phyloP scores from a whole-genome alignment of 2,888 invertebrate species.

The Keiferia lycopersicella region DNA sequence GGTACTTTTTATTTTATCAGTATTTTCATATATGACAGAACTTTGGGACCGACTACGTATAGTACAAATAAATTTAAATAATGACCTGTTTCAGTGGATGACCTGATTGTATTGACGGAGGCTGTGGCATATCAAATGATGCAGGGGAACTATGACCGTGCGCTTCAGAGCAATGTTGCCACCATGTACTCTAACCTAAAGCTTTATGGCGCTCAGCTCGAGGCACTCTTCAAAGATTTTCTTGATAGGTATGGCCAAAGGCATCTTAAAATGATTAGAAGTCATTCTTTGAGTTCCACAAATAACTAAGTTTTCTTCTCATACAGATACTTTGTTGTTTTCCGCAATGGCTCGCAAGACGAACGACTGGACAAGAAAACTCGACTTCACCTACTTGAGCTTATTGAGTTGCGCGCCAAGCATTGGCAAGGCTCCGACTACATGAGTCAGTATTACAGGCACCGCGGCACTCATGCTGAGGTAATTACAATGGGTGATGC shows the following conservation, averaged over 20 bases:
- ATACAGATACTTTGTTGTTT: constrained; percentile 87
- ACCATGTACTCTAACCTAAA: constrained; percentile 91
- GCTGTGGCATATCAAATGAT: constrained; percentile 89
- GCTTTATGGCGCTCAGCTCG: constrained; percentile 89
- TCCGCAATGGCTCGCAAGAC: constrained; percentile 94
- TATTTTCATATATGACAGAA: too few relatives aligned
- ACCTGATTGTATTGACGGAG: constrained; percentile 90
- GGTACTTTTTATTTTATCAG: too few relatives aligned
- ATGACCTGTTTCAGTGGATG: constrained; percentile 82
- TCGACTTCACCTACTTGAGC: constrained; percentile 93
- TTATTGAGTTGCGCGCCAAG: constrained; percentile 95
- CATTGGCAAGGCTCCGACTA: constrained; percentile 94
- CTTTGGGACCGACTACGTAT: too few relatives aligned
- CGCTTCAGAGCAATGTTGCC: constrained; percentile 86
- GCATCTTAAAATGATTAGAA: background rate
- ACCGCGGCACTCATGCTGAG: constrained; percentile 84
- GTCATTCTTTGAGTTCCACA: background rate
- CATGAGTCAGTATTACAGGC: constrained; percentile 91
- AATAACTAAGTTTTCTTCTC: background rate
- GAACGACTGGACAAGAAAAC: constrained; percentile 92
- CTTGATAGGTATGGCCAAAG: constrained; percentile 82
- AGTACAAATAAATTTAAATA: background rate
- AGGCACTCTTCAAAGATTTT: constrained; percentile 91
- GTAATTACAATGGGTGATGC: constrained; percentile 42
- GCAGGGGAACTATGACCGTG: constrained; percentile 87